Evolutionary conservation across 37 sponge, comb jelly and placozoan species (phyloP).

Genomic region (Mnemiopsis leidyi): DNA sequence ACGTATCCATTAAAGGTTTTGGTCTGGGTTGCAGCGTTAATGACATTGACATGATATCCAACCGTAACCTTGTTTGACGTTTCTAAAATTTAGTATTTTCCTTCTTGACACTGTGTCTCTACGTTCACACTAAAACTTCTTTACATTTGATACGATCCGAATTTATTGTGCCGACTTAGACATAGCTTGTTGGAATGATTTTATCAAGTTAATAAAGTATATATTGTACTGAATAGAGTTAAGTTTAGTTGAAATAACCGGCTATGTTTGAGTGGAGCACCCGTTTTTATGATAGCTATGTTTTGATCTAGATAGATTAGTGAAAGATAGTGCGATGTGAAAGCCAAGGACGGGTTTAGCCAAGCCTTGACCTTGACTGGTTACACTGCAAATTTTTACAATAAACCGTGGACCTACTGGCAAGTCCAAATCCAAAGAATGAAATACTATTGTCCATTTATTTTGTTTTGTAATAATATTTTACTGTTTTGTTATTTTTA

Average conservation of each 20-base stretch:
- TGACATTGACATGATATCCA: too few relatives aligned
- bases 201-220: not conserved
- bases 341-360: not conserved
- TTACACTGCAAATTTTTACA: not conserved
- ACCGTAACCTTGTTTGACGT: not conserved
- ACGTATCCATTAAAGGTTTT: not conserved
- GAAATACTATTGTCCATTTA: conserved; percentile 5
- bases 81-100: not conserved
- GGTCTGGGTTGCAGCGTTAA: not conserved
- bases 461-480: conserved; percentile 36
- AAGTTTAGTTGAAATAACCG: not conserved
- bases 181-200: not conserved
- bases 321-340: not conserved
- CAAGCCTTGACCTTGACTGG: not conserved
- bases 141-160: not conserved
- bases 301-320: not conserved
- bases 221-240: not conserved
- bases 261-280: not conserved
- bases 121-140: not conserved
- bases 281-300: too few relatives aligned
- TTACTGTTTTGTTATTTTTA: conserved; percentile 48
- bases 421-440: not conserved
- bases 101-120: not conserved
- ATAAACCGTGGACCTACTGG: not conserved
- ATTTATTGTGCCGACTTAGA: not conserved